phyloP scores from a whole-genome alignment of 2,797 vertebrate genomes.

The Epinephelus malabaricus region DNA sequence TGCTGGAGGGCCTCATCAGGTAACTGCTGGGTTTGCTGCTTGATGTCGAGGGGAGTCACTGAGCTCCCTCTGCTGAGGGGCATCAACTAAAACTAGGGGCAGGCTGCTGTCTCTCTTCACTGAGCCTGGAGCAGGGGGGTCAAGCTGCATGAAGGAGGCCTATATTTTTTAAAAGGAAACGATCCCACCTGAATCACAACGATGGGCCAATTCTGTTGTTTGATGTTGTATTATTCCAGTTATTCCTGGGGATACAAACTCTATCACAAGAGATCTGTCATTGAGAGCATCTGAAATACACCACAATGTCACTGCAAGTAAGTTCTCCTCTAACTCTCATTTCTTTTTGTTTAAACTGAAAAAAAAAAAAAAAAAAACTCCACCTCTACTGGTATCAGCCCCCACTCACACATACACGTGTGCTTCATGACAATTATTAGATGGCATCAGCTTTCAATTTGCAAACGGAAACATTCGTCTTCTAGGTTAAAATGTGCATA shows the following conservation, averaged over 20 bases:
- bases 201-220: not conserved
- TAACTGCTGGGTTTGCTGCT: slow-evolving; percentile 50
- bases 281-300: not conserved
- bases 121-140: slow-evolving; percentile 39
- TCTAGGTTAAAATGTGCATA: slow-evolving; percentile 1
- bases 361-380: not conserved
- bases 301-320: not conserved
- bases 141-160: slow-evolving; percentile 19
- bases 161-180: slow-evolving; percentile 11
- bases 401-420: not conserved
- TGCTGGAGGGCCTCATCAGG: slow-evolving; percentile 60
- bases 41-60: slow-evolving; percentile 20
- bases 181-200: slow-evolving; percentile 37
- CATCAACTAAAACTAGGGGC: slow-evolving; percentile 29
- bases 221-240: not conserved
- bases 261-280: not conserved
- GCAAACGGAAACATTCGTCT: not conserved
- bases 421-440: not conserved
- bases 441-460: not conserved
- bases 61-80: slow-evolving; percentile 31
- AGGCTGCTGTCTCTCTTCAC: slow-evolving; percentile 38
- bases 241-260: not conserved
- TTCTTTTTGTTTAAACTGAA: not conserved
- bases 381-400: not conserved
- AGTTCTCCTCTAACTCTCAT: not conserved